Base-by-base conservation (phyloP, 2,888 invertebrate genomes). In the Pyrrhosoma nymphula region DNA sequence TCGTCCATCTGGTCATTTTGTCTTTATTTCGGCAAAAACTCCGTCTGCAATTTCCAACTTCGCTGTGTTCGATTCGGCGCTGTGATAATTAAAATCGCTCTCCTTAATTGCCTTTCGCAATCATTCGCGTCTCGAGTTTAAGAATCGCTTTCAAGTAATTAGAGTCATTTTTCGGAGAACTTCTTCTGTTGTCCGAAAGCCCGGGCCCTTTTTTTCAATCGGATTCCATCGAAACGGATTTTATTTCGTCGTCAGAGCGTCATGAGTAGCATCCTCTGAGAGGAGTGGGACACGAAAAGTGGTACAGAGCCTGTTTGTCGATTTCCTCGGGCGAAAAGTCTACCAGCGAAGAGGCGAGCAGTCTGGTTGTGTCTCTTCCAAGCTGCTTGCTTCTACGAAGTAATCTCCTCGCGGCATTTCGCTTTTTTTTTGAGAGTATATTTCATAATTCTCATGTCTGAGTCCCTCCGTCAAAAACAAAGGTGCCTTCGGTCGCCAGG, bases 391-490 rank as follows among this genome's bases (percentile, higher is more conserved):
- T 82, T 82, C 82, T 35, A 35, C 12, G 82, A 82, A 82, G 26
- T 82, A 82, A 82, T 35, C 82, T 14, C 16, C 30, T 82, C 16
- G 14, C 16, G 30, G 82, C 35, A 82, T 35, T 82, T 82, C 47
- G 47, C 47, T 8, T 47, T 47, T 82, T 69, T 35, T 35, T 82
- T 10, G 82, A 2, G 82, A 82, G 14, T 18, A 8, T 82, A 18
- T 82, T 82, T 82, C 82, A 82, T 82, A 82, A 82, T 16, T 82
- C 82, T 82, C 35, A 35, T 35, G 82, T 35, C 35, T 82, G 82
- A 26, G 35, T 82, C 16, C 35, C n/a, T 26, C 82, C 26, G 23
- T 14, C 14, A 18, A 30, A 14, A 16, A 14, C 12, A 30, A 30
- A 82, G 26, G 35, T 82, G 35, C 30, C 35, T 14, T 26, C 82